Base-by-base conservation (phyloP, 30 jellyfish, hydroid and myxozoan species). In the Euphysa ruthae region DNA sequence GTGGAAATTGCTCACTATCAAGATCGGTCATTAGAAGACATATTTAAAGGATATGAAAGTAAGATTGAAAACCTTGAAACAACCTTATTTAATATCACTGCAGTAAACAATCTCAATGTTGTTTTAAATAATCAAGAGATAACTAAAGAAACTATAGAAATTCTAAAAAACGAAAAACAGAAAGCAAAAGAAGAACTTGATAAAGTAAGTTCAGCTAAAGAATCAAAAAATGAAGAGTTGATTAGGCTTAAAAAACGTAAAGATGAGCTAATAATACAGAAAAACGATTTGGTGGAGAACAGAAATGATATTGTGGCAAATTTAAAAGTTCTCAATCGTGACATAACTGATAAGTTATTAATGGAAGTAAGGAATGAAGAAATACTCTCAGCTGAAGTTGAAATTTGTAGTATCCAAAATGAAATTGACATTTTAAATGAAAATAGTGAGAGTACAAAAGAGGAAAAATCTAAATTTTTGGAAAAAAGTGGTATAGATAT, bases 31-130 rank as follows among this genome's bases (percentile, higher is more conserved):
- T 0, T 68, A 20, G 80, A 68, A 22, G 74, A 68, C 55, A 68
- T 68, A 22, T 31, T 68, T 13, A 24, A 43, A 26, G 80, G 49
- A 2, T 68, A 68, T n/a, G 76, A 49, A 68, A 42, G 32, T 30
- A 73, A 68, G 75, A 68, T 68, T 4, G 43, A 23, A 42, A 31
- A 43, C 28, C 15, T 8, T 2, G 60, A 46, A 46, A 10, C 18
- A 46, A 8, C 18, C 4, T 10, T 46, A n/a, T 46, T n/a, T 46
- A 25, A 46, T n/a, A 29, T 46, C 18, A 46, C 6, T 29, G 60
- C 60, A 46, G 23, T 46, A 46, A 46, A 46, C 8, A 29, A 46
- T n/a, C 28, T 8, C 10, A 2, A 46, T 46, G 23, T 5, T 3
- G 60, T 46, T 46, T 46, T 46, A 29, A 15, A 3, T 4, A 56